These are phyloP conservation scores for Hypsopygia costalis DNA, from an alignment of 2,888 invertebrate species.

Conservation along the genomic window DNA sequence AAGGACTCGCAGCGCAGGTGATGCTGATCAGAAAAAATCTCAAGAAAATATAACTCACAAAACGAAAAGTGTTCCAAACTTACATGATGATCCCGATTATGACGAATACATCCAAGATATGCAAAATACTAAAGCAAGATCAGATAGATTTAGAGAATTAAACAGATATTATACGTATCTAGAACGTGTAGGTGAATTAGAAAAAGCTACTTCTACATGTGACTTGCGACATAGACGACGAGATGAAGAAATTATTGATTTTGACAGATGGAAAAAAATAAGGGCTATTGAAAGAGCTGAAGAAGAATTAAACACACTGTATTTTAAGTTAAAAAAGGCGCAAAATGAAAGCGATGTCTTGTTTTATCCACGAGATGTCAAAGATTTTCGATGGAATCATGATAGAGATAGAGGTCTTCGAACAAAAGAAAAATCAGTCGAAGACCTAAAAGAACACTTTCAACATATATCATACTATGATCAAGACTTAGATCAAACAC, in stretches of 20 bases:
- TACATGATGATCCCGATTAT: slow-evolving; percentile 81
- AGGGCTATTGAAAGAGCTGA: slow-evolving; percentile 90
- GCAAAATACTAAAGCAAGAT: slow-evolving; percentile 83
- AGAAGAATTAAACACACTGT: slow-evolving; percentile 88
- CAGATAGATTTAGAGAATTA: slow-evolving; percentile 90
- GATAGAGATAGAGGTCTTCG: slow-evolving; percentile 88
- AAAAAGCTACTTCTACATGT: slow-evolving; percentile 85
- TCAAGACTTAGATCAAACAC: slow-evolving; percentile 64
- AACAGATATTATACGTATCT: slow-evolving; percentile 92
- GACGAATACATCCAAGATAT: slow-evolving; percentile 84
- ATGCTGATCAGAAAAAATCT: slow-evolving; percentile 65
- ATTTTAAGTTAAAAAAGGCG: slow-evolving; percentile 87
- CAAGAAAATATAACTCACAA: slow-evolving; percentile 29
- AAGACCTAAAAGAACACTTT: slow-evolving; percentile 90
- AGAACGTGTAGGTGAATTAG: slow-evolving; percentile 91
- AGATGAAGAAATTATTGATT: slow-evolving; percentile 91
- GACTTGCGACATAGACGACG: slow-evolving; percentile 86
- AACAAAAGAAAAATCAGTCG: slow-evolving; percentile 92
- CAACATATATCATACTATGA: slow-evolving; percentile 81
- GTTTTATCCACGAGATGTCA: slow-evolving; percentile 87
- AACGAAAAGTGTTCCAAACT: slow-evolving; percentile 60
- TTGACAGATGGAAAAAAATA: slow-evolving; percentile 92
- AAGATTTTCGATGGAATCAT: slow-evolving; percentile 88
- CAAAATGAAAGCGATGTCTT: slow-evolving; percentile 92
- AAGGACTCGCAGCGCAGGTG: slow-evolving; percentile 84